A percentile compares a stretch with the other conserved stretches of the same genome.
phyloP scores from a whole-genome alignment of 2,797 vertebrate genomes.

The Apodemus agrarius region DNA sequence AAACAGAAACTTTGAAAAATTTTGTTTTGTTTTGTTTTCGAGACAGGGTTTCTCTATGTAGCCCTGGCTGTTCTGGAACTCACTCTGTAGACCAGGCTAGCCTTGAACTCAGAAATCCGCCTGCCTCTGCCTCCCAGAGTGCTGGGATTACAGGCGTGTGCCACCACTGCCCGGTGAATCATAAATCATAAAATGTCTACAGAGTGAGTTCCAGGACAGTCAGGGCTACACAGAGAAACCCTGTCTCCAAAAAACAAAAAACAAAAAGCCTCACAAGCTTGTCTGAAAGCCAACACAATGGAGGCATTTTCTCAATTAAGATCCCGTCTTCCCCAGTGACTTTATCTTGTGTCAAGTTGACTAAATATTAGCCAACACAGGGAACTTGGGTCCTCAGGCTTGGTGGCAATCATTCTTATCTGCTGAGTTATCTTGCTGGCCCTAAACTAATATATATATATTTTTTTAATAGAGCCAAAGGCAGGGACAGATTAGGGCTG shows the following conservation, averaged over 20 bases:
- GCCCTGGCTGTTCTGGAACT: no score
- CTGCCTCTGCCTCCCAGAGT: no score
- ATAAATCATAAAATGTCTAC: no score
- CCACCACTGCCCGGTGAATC: no score
- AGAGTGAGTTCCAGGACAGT: no score
- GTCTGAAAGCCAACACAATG: neutral
- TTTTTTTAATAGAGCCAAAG: neutral
- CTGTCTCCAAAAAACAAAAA: no score
- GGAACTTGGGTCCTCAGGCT: neutral
- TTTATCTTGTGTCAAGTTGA: neutral
- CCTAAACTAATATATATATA: neutral
- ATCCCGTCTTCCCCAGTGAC: neutral
- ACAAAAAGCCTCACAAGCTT: neutral
- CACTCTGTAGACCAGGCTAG: no score
- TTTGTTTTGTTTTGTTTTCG: no score
- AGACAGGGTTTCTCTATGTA: no score
- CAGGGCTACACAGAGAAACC: no score
- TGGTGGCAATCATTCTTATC: neutral
- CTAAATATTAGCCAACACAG: neutral
- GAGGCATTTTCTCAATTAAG: neutral
- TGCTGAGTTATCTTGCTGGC: neutral
- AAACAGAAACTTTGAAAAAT: constrained; percentile 31
- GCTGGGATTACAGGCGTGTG: no score
- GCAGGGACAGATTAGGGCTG: neutral
- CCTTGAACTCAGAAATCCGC: no score